A percentile compares a stretch with the other conserved stretches of the same genome.
Evolutionary conservation across 2,797 vertebrate genomes (phyloP).

Genomic region (Adelosebastes latens): DNA sequence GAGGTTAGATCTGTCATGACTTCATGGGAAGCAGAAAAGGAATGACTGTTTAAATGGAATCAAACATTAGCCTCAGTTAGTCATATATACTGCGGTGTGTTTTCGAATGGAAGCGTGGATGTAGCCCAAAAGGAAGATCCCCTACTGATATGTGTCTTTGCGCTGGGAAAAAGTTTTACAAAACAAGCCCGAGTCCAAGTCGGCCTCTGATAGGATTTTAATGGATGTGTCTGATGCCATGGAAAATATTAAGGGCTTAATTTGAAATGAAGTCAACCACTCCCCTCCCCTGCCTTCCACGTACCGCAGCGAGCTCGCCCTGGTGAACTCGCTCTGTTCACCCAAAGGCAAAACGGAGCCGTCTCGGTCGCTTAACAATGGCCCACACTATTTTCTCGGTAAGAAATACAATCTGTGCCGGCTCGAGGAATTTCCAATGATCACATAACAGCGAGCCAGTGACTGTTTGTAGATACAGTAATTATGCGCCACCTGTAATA

Average conservation of each 20-base stretch:
- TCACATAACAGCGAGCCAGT: slow-evolving; percentile 62
- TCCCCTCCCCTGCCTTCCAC: slow-evolving; percentile 56
- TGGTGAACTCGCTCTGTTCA: slow-evolving; percentile 59
- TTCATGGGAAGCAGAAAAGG: slow-evolving; percentile 73
- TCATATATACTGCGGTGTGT: slow-evolving; percentile 55
- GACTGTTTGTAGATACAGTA: slow-evolving; percentile 80
- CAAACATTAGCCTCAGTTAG: slow-evolving; percentile 61
- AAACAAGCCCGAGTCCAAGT: slow-evolving; percentile 65
- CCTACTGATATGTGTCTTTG: slow-evolving; percentile 55
- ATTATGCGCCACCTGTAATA: slow-evolving; percentile 80
- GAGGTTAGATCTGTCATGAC: slow-evolving; percentile 75
- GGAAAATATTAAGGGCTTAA: slow-evolving; percentile 79
- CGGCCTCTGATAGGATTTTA: slow-evolving; percentile 76
- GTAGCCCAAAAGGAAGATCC: slow-evolving; percentile 67
- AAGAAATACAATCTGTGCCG: slow-evolving; percentile 68
- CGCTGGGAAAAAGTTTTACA: slow-evolving; percentile 63
- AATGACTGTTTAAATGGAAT: slow-evolving; percentile 68
- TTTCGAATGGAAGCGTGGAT: slow-evolving; percentile 66
- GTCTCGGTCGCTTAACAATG: slow-evolving; percentile 68
- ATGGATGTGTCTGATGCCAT: slow-evolving; percentile 74
- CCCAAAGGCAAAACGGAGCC: slow-evolving; percentile 63
- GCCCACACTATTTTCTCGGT: slow-evolving; percentile 59
- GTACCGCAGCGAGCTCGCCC: slow-evolving; percentile 20
- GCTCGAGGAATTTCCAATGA: slow-evolving; percentile 67
- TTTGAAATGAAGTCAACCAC: slow-evolving; percentile 78